Evolutionary conservation across 2,888 invertebrate species (phyloP).

Genomic region (Coelopa pilipes): DNA sequence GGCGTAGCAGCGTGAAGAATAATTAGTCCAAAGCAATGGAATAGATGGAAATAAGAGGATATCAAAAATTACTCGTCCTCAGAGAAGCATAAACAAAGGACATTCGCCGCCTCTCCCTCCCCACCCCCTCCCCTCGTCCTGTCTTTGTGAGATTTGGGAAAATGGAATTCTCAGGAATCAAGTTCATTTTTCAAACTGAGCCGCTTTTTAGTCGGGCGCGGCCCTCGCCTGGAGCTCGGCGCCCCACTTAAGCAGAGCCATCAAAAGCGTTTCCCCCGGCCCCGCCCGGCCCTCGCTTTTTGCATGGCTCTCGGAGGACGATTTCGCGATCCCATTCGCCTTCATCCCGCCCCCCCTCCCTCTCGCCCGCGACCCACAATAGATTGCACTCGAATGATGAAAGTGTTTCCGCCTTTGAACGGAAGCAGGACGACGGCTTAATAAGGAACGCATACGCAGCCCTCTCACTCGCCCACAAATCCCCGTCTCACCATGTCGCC

Average conservation of each 20-base stretch:
- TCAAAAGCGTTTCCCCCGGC: neutral
- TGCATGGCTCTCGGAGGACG: neutral
- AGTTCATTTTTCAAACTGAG: neutral
- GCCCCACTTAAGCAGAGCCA: neutral
- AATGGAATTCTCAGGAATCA: too few species aligned
- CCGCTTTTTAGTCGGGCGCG: neutral
- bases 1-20: too few species aligned
- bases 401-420: neutral
- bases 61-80: neutral
- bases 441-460: neutral
- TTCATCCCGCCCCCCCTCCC: neutral
- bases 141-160: neutral
- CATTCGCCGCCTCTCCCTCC: neutral
- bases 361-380: neutral
- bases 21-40: too few species aligned
- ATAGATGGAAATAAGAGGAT: neutral
- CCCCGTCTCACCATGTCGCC: neutral
- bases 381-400: constrained; percentile 3
- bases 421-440: neutral
- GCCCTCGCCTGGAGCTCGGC: neutral
- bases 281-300: neutral
- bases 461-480: neutral
- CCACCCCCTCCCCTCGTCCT: neutral
- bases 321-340: neutral
- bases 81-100: neutral